A percentile compares a stretch with the other conserved stretches of the same genome.
Evolutionary conservation across 1,140 invertebrate genomes (phyloP).

Genomic region (Coptotermes formosanus): DNA sequence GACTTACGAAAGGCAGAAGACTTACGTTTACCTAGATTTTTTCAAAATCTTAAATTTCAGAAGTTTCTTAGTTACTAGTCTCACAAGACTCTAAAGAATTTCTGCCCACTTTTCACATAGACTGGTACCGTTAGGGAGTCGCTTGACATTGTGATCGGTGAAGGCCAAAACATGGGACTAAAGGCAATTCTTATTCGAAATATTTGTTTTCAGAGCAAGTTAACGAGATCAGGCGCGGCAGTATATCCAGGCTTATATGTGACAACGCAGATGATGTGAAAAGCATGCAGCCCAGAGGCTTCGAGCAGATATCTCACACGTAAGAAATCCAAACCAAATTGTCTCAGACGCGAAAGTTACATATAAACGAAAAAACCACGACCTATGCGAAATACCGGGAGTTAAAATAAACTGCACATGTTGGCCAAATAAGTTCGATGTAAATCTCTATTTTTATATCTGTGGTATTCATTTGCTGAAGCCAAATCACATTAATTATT

Average conservation of each 20-base stretch:
- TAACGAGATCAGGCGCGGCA: constrained; percentile 77
- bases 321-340: constrained; percentile 45
- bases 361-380: too few species aligned
- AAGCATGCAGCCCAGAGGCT: constrained; percentile 70
- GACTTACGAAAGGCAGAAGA: too few species aligned
- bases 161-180: not conserved
- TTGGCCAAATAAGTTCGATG: too few species aligned
- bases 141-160: not conserved
- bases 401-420: too few species aligned
- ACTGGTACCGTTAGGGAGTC: not conserved
- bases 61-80: not conserved
- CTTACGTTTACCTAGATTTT: too few species aligned
- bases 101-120: not conserved
- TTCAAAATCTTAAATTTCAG: too few species aligned
- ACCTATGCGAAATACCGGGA: too few species aligned
- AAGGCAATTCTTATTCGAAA: constrained; percentile 26
- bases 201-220: constrained; percentile 68
- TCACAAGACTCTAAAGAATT: not conserved
- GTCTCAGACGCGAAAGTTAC: too few species aligned
- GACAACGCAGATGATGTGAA: constrained; percentile 77
- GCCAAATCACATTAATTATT: too few species aligned
- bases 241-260: constrained; percentile 80
- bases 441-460: too few species aligned
- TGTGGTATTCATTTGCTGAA: too few species aligned
- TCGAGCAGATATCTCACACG: constrained; percentile 56